Base-by-base conservation (phyloP, 1,140 invertebrate species). In the Rhagoletis zephyria region DNA sequence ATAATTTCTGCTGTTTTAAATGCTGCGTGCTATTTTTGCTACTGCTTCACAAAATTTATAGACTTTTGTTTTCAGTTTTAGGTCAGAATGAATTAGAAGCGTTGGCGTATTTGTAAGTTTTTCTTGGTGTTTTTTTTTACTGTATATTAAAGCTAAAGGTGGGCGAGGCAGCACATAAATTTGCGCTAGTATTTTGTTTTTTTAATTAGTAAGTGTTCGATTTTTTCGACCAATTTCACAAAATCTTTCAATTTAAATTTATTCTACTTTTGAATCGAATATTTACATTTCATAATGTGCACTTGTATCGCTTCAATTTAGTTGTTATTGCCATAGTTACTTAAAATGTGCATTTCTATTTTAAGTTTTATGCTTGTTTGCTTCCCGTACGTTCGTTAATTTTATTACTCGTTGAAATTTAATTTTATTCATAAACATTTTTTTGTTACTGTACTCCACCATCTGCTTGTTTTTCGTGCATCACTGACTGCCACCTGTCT, bases 401-500 rank as follows among this genome's bases (percentile, higher is more conserved):
- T 56, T 56, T 67, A 5, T 67, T 42, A 30, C 30, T 67, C 30
- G 10, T 45, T 74, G 14, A 74, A 45, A 16, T 10, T 30, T 45
- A 4, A 3, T 48, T 45, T 74, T 74, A 74, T 67, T 42, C 61
- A 40, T 42, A 16, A 14, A 56, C 30, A 56, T 56, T 45, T 42
- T 3, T 42, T 9, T 67, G 30, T 10, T 6, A 9, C 30, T 67
- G 19, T 10, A 67, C 19, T 42, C 30, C 7, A 1, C 40, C 30
- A 40, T 10, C 30, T 74, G 67, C 67, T 74, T 74, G 40, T 74
- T 74, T 74, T 74, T 45, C 42, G 16, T 45, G 67, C 42, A 45
- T 30, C 30, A 30, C 30, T 30, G 30, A 30, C 40, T 16, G 12
- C 42, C 16, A 74, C 67, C 67, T 74, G 40, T 16, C 67, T 74